These are phyloP conservation scores for Dynastes grantii DNA, from an alignment of 2,888 invertebrate species.

Conservation along the genomic window DNA sequence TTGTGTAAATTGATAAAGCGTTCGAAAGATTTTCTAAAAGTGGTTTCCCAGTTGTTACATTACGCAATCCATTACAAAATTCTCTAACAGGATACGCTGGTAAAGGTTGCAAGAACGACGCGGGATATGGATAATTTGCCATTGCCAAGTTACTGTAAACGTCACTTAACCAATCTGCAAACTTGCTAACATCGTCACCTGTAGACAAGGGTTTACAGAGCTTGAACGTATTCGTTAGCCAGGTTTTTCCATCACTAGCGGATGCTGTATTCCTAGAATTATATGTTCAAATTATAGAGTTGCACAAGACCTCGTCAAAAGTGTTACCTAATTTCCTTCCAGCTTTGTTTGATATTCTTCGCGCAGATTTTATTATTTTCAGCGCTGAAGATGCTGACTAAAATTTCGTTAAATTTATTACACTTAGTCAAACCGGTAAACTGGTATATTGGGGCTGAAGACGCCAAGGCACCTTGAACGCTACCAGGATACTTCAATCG, in stretches of 20 bases:
- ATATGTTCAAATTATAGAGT: no score
- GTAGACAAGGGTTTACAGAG: conserved; percentile 82
- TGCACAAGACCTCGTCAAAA: background rate
- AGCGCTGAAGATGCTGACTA: conserved; percentile 82
- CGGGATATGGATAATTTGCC: conserved; percentile 95
- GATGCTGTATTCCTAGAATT: conserved; percentile 71
- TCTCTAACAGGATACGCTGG: conserved; percentile 88
- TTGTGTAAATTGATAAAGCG: conserved; percentile 84
- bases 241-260: conserved; percentile 78
- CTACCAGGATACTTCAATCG: conserved; percentile 96
- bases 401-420: conserved; percentile 82
- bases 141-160: conserved; percentile 90
- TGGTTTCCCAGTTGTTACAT: conserved; percentile 70
- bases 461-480: conserved; percentile 87
- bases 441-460: conserved; percentile 93
- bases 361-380: conserved; percentile 75
- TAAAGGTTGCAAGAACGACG: conserved; percentile 85
- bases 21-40: conserved; percentile 78
- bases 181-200: conserved; percentile 71
- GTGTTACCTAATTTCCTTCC: conserved; percentile 81
- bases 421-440: conserved; percentile 88
- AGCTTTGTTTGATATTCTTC: conserved; percentile 82
- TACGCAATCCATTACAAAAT: conserved; percentile 75
- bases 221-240: conserved; percentile 82
- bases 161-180: conserved; percentile 82